Percentiles rank a stretch among this genome's conserved stretches.
Evolutionary conservation across 2,888 invertebrate species (phyloP).

Genomic region (Argynnis bischoffii): DNA sequence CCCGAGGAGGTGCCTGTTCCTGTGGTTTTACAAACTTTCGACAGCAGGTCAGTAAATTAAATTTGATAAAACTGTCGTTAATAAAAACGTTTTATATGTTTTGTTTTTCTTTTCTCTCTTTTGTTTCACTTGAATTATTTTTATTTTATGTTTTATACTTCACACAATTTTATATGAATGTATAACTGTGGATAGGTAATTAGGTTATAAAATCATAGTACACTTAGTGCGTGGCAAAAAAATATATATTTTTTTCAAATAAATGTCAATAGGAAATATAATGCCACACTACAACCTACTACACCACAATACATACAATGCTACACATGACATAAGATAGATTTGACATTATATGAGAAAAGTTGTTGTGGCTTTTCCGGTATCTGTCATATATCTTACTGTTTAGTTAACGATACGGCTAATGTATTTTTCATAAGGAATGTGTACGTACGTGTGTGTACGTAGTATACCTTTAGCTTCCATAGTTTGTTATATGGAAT

Average conservation of each 20-base stretch:
- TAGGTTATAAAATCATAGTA: too few species aligned
- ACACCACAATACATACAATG: too few species aligned
- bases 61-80: constrained; percentile 14
- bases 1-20: constrained; percentile 47
- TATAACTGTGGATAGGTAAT: too few species aligned
- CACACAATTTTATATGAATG: too few species aligned
- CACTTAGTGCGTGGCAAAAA: too few species aligned
- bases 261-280: too few species aligned
- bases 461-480: too few species aligned
- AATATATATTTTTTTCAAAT: too few species aligned
- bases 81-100: constrained; percentile 38
- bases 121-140: constrained; percentile 33
- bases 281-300: too few species aligned
- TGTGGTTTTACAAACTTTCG: constrained; percentile 50
- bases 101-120: constrained; percentile 43
- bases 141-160: constrained; percentile 9
- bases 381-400: constrained; percentile 8
- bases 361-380: constrained; percentile 17
- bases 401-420: neutral
- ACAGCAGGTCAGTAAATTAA: constrained; percentile 62
- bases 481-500: too few species aligned
- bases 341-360: constrained; percentile 22
- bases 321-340: constrained; percentile 1
- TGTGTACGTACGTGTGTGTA: neutral
- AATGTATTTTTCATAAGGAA: neutral